phyloP scores from a whole-genome alignment of 2,797 vertebrate species.

The Bradypus variegatus region DNA sequence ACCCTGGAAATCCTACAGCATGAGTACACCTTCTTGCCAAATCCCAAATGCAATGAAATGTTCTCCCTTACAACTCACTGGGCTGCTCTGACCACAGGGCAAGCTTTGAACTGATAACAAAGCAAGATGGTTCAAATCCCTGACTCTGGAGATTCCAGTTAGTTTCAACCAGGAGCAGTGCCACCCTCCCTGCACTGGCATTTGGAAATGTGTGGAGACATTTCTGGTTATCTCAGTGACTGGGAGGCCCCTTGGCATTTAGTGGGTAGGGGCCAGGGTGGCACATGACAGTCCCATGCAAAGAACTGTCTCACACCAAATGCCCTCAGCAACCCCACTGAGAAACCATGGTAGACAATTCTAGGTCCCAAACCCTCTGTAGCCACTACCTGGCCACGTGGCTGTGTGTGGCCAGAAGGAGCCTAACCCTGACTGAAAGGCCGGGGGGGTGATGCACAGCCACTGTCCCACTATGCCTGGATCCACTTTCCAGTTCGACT shows the following conservation, averaged over 20 bases:
- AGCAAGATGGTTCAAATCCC: neutral
- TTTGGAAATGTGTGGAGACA: neutral
- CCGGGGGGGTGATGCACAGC: neutral
- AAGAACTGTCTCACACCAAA: neutral
- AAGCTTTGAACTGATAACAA: neutral
- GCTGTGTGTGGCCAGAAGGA: neutral
- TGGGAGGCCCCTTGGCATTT: neutral
- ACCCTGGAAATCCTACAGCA: neutral
- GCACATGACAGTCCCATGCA: neutral
- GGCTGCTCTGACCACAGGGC: neutral
- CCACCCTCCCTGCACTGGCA: too few relatives aligned
- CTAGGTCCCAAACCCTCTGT: fast-evolving
- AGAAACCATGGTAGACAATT: neutral
- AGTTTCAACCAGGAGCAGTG: neutral
- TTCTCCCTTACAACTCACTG: neutral
- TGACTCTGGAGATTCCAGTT: neutral
- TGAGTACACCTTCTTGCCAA: neutral
- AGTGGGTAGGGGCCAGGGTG: neutral
- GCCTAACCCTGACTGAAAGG: too few relatives aligned
- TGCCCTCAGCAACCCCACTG: neutral
- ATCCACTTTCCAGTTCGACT: neutral
- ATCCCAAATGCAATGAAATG: neutral
- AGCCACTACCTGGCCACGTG: neutral
- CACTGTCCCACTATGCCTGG: neutral
- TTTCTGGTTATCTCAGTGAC: neutral